Evolutionary conservation across 2,888 invertebrate species (phyloP).

Genomic region (Ophonus ardosiacus): DNA sequence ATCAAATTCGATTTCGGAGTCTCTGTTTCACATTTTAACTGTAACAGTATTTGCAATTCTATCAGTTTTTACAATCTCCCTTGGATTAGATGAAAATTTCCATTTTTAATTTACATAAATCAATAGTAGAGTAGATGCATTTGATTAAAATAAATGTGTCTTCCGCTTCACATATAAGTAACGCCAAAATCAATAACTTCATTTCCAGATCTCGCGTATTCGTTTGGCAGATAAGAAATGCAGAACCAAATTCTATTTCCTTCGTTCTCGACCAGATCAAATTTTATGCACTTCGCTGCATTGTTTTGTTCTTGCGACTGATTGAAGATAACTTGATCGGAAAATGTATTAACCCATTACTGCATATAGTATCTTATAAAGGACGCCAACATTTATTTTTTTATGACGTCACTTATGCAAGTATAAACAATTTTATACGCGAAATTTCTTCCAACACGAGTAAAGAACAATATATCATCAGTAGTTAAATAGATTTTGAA

Average conservation of each 20-base stretch:
- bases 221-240: constrained; percentile 10
- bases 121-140: not conserved
- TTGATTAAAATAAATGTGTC: constrained; percentile 13
- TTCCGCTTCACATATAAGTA: constrained; percentile 14
- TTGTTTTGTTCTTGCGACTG: constrained; percentile 3
- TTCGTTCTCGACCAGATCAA: constrained; percentile 2
- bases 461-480: no score
- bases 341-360: constrained; percentile 11
- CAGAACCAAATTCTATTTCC: constrained; percentile 19
- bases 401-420: no score
- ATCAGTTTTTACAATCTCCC: not conserved
- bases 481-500: no score
- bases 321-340: constrained; percentile 5
- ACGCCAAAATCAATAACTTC: constrained; percentile 27
- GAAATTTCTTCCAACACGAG: no score
- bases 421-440: no score
- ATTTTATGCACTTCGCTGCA: constrained; percentile 22
- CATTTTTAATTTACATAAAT: constrained; percentile 7
- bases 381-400: no score
- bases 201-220: not conserved
- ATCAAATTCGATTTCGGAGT: not conserved
- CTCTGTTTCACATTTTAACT: not conserved
- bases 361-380: no score
- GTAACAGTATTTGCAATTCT: not conserved
- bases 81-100: not conserved